A percentile compares a stretch with the other conserved stretches of the same genome.
phyloP scores from a whole-genome alignment of 2,797 vertebrate species.

The Pseudomugil tenellus region DNA sequence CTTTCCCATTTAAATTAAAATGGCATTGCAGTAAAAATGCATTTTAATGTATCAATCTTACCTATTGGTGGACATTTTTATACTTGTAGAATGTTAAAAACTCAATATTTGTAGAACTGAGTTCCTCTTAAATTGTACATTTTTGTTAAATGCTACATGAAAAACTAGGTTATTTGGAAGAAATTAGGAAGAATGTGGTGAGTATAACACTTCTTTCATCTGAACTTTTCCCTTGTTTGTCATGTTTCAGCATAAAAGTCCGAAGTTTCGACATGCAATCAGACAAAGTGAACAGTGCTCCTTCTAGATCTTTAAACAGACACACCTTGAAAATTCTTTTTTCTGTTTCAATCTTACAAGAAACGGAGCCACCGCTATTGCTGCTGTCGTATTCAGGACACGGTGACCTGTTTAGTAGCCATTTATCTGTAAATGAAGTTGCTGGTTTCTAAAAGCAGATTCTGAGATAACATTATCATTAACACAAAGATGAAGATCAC shows the following conservation, averaged over 20 bases:
- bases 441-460: constrained; percentile 19
- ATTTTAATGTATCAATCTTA: neutral
- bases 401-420: constrained; percentile 18
- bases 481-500: constrained; percentile 3
- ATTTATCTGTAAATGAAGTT: constrained; percentile 3
- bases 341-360: constrained; percentile 1
- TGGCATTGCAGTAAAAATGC: neutral
- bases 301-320: neutral
- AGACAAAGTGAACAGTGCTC: neutral
- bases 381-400: constrained; percentile 4
- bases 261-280: neutral
- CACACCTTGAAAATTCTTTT: constrained; percentile 8
- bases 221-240: neutral
- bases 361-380: neutral
- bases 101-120: neutral
- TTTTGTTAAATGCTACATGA: neutral
- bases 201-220: too few species aligned
- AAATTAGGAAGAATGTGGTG: neutral
- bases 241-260: constrained; percentile 6
- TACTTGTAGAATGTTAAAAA: too few species aligned
- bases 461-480: constrained; percentile 20
- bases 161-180: neutral
- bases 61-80: too few species aligned
- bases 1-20: neutral
- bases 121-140: neutral